Percentiles rank a stretch among this genome's conserved stretches.
These are phyloP conservation scores for Lates japonicus DNA, from an alignment of 2,797 vertebrate genomes.

Conservation along the genomic window DNA sequence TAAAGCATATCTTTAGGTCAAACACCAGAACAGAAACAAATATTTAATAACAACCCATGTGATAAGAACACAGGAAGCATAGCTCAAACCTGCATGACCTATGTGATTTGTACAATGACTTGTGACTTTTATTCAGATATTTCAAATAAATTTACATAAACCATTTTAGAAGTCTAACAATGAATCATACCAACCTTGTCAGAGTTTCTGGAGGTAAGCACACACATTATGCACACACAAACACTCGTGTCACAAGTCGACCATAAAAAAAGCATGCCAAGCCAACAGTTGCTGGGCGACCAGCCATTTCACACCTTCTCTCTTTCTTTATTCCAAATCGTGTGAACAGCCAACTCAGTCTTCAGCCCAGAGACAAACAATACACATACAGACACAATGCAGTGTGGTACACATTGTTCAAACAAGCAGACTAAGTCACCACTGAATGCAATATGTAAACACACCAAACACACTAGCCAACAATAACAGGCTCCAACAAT, in stretches of 20 bases:
- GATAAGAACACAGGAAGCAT: background rate
- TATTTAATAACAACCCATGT: background rate
- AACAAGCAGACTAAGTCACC: slow-evolving; percentile 29
- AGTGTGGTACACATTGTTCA: slow-evolving; percentile 40
- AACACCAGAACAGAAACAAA: background rate
- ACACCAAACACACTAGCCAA: slow-evolving; percentile 28
- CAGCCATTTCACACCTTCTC: slow-evolving; percentile 51
- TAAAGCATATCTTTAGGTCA: background rate
- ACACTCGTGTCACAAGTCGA: slow-evolving; percentile 37
- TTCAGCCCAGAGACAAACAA: slow-evolving; percentile 44
- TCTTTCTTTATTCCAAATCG: slow-evolving; percentile 42
- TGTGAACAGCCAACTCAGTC: slow-evolving; percentile 36
- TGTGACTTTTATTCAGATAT: background rate
- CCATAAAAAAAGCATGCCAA: slow-evolving; percentile 49
- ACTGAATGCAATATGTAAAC: slow-evolving; percentile 35
- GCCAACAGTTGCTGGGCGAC: slow-evolving; percentile 63
- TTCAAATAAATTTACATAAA: background rate
- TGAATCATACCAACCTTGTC: slow-evolving; percentile 12
- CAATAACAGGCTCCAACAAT: slow-evolving; percentile 24
- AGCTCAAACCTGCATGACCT: background rate
- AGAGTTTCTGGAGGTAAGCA: slow-evolving; percentile 13
- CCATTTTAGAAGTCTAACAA: slow-evolving; percentile 2
- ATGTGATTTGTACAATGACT: background rate
- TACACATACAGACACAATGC: slow-evolving; percentile 27
- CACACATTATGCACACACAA: slow-evolving; percentile 26